These are phyloP conservation scores for Oreochromis grahami DNA, from an alignment of 2,797 vertebrate species.

Conservation along the genomic window DNA sequence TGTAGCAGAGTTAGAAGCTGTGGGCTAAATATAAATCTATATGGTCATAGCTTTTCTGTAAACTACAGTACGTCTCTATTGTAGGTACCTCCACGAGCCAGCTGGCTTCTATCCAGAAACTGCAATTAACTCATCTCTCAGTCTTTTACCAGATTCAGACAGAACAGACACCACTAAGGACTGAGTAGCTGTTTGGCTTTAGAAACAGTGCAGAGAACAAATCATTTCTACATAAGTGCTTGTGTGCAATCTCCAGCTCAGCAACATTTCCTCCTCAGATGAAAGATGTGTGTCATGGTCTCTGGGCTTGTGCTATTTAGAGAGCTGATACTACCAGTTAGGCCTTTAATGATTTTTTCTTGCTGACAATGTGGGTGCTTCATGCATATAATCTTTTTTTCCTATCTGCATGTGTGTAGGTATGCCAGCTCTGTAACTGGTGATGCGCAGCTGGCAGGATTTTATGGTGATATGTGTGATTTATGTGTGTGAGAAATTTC, in stretches of 20 bases:
- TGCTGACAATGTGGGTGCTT: neutral
- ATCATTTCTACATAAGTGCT: neutral
- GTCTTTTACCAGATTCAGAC: neutral
- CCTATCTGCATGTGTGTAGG: neutral
- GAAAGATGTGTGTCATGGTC: neutral
- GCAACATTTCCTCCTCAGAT: neutral
- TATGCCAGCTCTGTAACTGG: constrained; percentile 24
- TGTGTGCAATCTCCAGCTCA: neutral
- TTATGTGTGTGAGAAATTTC: neutral
- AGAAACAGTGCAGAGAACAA: neutral
- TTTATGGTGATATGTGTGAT: neutral
- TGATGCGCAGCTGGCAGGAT: constrained; percentile 34
- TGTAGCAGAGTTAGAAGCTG: too few relatives aligned
- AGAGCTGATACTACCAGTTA: neutral
- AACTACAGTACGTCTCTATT: neutral
- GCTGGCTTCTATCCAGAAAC: constrained; percentile 3
- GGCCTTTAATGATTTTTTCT: neutral
- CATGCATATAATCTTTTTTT: neutral
- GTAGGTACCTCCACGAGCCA: neutral
- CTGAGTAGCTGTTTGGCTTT: neutral
- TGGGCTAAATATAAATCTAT: neutral
- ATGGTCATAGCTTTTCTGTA: neutral
- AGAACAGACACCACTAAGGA: neutral
- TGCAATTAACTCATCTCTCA: neutral
- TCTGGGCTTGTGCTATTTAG: constrained; percentile 4